These are phyloP conservation scores for Dromius quadrimaculatus DNA, from an alignment of 2,888 invertebrate species.

Conservation along the genomic window DNA sequence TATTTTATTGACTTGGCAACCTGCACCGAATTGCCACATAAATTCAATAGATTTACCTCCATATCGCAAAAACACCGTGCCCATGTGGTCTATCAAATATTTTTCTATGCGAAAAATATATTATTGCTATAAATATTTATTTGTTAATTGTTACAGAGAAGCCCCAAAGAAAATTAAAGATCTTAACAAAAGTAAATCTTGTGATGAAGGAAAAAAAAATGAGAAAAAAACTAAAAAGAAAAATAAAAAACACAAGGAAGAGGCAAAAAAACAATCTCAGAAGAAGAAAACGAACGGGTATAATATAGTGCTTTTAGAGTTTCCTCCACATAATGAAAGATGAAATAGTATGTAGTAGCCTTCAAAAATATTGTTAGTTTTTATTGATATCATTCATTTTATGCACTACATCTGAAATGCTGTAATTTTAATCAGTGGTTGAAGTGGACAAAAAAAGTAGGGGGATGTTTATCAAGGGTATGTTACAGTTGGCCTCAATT, in stretches of 20 bases:
- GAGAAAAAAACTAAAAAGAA: conserved; percentile 58
- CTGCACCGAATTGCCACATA: too few relatives aligned
- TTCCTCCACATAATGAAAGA: conserved; percentile 51
- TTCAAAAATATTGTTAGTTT: neutral
- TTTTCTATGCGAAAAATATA: neutral
- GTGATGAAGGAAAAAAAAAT: conserved; percentile 56
- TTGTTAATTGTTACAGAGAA: conserved; percentile 20
- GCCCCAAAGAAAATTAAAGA: conserved; percentile 25
- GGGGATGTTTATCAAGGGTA: too few relatives aligned
- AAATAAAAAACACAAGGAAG: conserved; percentile 55
- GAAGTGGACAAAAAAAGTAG: too few relatives aligned
- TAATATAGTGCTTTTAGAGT: conserved; percentile 59
- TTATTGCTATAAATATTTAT: neutral
- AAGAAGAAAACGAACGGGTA: conserved; percentile 61
- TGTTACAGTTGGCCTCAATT: too few relatives aligned
- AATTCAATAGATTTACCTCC: too few relatives aligned
- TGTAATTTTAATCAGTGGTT: too few relatives aligned
- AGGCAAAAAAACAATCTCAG: conserved; percentile 57
- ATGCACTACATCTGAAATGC: too few relatives aligned
- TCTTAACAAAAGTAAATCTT: conserved; percentile 47
- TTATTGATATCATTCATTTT: too few relatives aligned
- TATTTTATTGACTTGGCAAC: too few relatives aligned
- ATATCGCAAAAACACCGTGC: too few relatives aligned
- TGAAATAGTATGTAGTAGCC: conserved; percentile 4
- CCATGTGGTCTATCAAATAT: neutral